These are phyloP conservation scores for Hexactinellida sp. DNA, from an alignment of 37 sponge, comb jelly and placozoan genomes.

Conservation along the genomic window DNA sequence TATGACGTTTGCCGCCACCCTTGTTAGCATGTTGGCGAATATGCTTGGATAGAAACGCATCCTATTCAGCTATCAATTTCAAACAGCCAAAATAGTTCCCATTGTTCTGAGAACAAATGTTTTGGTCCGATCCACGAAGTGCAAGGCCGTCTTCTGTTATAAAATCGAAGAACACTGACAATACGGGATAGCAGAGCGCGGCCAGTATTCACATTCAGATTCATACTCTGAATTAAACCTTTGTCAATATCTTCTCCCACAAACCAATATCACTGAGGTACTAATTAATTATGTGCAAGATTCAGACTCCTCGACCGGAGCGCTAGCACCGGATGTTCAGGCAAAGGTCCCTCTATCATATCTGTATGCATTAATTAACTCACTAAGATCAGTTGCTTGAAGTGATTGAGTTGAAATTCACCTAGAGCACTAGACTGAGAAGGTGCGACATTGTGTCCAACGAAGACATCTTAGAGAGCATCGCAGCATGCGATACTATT, in stretches of 20 bases:
- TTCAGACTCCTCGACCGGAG: slow-evolving; percentile 8
- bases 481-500: background rate
- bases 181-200: background rate
- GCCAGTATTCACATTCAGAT: slow-evolving; percentile 22
- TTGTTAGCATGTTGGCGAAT: slow-evolving; percentile 25
- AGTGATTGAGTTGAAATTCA: background rate
- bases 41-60: slow-evolving; percentile 18
- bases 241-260: slow-evolving; percentile 10
- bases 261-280: slow-evolving; percentile 7
- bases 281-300: background rate
- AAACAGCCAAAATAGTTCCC: slow-evolving; percentile 26
- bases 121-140: slow-evolving; percentile 17
- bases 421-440: background rate
- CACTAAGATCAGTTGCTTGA: background rate
- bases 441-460: slow-evolving; percentile 3
- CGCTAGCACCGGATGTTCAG: background rate
- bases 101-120: slow-evolving; percentile 16
- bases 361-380: slow-evolving; percentile 8
- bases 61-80: slow-evolving; percentile 22
- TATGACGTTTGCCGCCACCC: slow-evolving; percentile 19
- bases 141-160: slow-evolving; percentile 15
- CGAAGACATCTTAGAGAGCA: background rate
- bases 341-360: slow-evolving; percentile 17
- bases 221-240: slow-evolving; percentile 3
- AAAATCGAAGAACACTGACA: slow-evolving; percentile 8